phyloP scores from a whole-genome alignment of 1,140 invertebrate genomes.

The Aethina tumida region DNA sequence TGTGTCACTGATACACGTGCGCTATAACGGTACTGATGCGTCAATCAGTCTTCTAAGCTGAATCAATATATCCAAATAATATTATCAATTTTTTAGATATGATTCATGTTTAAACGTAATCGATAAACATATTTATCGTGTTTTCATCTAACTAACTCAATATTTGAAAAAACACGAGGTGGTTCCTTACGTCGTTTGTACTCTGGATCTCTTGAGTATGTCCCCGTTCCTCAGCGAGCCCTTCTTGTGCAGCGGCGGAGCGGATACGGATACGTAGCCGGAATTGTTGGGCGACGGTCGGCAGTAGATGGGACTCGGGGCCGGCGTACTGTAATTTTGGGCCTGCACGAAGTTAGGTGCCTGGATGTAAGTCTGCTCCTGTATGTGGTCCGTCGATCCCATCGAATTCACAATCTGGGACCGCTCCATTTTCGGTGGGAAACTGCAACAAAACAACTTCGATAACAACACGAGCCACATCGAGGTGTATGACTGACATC shows the following conservation, averaged over 20 bases:
- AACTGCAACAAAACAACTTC: constrained; percentile 36
- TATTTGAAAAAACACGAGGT: no score
- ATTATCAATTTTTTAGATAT: no score
- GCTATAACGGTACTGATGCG: no score
- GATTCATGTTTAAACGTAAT: no score
- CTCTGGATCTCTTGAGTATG: constrained; percentile 53
- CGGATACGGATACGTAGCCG: constrained; percentile 35
- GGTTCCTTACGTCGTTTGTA: constrained; percentile 53
- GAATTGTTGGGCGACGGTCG: constrained; percentile 40
- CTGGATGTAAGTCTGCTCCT: constrained; percentile 36
- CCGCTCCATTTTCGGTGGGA: constrained; percentile 48
- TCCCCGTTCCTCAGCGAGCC: constrained; percentile 57
- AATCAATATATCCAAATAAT: no score
- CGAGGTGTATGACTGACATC: no score
- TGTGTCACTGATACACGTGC: no score
- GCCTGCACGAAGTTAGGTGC: constrained; percentile 40
- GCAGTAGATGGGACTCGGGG: constrained; percentile 36
- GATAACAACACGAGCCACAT: no score
- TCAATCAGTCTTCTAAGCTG: no score
- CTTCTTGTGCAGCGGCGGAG: constrained; percentile 52
- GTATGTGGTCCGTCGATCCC: constrained; percentile 27
- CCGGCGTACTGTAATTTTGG: constrained; percentile 42
- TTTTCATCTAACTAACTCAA: no score
- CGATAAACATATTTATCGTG: no score
- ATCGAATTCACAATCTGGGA: constrained; percentile 33